Percentiles rank a stretch among this genome's conserved stretches.
phyloP scores from a whole-genome alignment of 2,888 invertebrate genomes.

The Drymonia ruficornis region DNA sequence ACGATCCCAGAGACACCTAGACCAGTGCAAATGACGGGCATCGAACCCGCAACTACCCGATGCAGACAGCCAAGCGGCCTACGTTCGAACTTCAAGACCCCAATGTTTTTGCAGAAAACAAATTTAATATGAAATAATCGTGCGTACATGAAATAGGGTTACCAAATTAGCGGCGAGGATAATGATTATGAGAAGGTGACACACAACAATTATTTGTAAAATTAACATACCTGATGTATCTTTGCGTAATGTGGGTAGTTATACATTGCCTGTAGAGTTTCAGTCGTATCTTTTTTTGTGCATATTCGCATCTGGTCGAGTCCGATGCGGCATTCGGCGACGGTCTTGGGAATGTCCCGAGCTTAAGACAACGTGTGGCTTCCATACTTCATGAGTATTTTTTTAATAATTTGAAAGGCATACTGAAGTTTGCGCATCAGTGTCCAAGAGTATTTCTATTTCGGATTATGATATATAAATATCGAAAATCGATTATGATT shows the following conservation, averaged over 20 bases:
- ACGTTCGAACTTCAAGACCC: too few species aligned
- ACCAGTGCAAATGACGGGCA: too few species aligned
- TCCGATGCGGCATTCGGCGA: constrained; percentile 37
- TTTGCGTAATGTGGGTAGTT: constrained; percentile 40
- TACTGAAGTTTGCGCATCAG: too few species aligned
- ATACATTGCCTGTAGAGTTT: constrained; percentile 56
- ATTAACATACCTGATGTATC: constrained; percentile 49
- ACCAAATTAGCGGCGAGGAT: constrained; percentile 19
- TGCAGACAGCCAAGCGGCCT: too few species aligned
- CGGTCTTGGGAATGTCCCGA: constrained; percentile 26
- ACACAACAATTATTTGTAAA: constrained; percentile 24
- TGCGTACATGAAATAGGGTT: constrained; percentile 29
- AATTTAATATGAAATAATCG: background rate
- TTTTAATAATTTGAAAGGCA: background rate
- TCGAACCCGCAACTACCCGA: too few species aligned
- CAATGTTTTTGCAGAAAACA: too few species aligned
- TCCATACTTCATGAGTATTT: constrained; percentile 25
- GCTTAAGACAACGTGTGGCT: constrained; percentile 32
- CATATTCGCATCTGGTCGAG: constrained; percentile 31
- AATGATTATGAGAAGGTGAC: constrained; percentile 39
- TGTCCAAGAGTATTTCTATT: too few species aligned
- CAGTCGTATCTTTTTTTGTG: constrained; percentile 23
- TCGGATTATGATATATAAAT: too few species aligned
- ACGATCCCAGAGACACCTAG: too few species aligned
- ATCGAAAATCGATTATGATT: too few species aligned